These are phyloP conservation scores for Hecatera dysodea DNA, from an alignment of 2,888 invertebrate genomes.

Conservation along the genomic window DNA sequence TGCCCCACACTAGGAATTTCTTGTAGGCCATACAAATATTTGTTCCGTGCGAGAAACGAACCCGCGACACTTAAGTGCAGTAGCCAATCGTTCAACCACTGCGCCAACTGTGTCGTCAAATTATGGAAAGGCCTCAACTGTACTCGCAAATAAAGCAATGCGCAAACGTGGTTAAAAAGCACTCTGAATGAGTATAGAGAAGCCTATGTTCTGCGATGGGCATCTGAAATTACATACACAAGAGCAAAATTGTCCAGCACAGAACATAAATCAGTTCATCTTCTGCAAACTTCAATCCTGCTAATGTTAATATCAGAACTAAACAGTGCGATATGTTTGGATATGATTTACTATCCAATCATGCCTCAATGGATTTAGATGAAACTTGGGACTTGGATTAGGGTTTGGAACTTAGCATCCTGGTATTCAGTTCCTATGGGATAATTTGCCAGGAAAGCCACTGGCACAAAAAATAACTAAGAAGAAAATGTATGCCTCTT, in stretches of 20 bases:
- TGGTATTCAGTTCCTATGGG: not conserved
- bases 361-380: not conserved
- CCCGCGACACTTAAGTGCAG: too few species aligned
- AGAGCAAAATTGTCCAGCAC: not conserved
- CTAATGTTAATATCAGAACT: not conserved
- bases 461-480: not conserved
- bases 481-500: slow-evolving; percentile 8
- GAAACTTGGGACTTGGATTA: not conserved
- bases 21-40: too few species aligned
- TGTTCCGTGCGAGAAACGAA: too few species aligned
- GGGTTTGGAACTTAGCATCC: not conserved
- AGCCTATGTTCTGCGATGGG: slow-evolving; percentile 1
- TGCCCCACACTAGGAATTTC: too few species aligned
- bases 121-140: not conserved
- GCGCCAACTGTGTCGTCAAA: too few species aligned
- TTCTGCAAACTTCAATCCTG: slow-evolving; percentile 13
- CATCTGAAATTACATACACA: slow-evolving; percentile 26
- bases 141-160: slow-evolving; percentile 1
- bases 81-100: too few species aligned
- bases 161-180: slow-evolving; percentile 1
- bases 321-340: not conserved
- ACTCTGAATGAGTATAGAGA: not conserved
- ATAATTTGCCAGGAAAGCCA: not conserved
- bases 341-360: not conserved
- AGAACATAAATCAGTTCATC: slow-evolving; percentile 22